A percentile compares a stretch with the other conserved stretches of the same genome.
Evolutionary conservation across 2,888 invertebrate species (phyloP).

Genomic region (Sinopyrophorus schimmeli): DNA sequence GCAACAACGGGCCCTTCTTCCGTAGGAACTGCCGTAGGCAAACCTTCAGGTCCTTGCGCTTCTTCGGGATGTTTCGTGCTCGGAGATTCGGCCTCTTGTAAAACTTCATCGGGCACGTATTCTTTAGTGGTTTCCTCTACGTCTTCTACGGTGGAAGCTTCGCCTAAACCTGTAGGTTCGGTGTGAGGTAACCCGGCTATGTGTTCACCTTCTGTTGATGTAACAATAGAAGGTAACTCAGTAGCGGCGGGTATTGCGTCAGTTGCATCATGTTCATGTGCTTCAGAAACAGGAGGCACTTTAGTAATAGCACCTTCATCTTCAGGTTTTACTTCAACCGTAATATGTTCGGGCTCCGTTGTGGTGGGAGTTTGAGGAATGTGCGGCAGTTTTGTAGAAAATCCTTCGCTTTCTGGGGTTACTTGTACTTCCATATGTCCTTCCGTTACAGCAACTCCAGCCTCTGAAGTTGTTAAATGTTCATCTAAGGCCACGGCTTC

Average conservation of each 20-base stretch:
- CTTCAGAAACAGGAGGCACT: slow-evolving; percentile 15
- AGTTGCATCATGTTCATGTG: slow-evolving; percentile 8
- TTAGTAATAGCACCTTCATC: slow-evolving; percentile 14
- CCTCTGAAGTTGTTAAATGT: slow-evolving; percentile 17
- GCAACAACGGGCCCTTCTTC: neutral
- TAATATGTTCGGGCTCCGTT: slow-evolving; percentile 3
- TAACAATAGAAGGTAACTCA: slow-evolving; percentile 10
- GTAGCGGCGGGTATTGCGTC: slow-evolving; percentile 12
- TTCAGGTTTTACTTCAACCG: slow-evolving; percentile 13
- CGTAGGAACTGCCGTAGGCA: neutral
- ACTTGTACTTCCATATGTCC: slow-evolving; percentile 8
- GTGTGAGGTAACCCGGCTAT: neutral
- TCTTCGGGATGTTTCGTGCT: neutral
- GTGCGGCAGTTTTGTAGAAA: slow-evolving; percentile 2
- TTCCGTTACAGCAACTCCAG: slow-evolving; percentile 14
- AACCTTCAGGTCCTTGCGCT: neutral
- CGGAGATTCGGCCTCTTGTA: slow-evolving; percentile 9
- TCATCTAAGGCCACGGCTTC: too few relatives aligned
- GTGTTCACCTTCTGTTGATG: slow-evolving; percentile 13
- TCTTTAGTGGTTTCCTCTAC: slow-evolving; percentile 1
- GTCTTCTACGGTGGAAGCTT: neutral
- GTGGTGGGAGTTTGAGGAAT: too few relatives aligned
- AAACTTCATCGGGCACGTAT: slow-evolving; percentile 13
- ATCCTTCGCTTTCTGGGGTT: neutral
- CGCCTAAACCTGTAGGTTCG: neutral